Percentiles rank a stretch among this genome's conserved stretches.
Evolutionary conservation across 2,888 invertebrate species (phyloP).

Genomic region (Spicauda simplicius): DNA sequence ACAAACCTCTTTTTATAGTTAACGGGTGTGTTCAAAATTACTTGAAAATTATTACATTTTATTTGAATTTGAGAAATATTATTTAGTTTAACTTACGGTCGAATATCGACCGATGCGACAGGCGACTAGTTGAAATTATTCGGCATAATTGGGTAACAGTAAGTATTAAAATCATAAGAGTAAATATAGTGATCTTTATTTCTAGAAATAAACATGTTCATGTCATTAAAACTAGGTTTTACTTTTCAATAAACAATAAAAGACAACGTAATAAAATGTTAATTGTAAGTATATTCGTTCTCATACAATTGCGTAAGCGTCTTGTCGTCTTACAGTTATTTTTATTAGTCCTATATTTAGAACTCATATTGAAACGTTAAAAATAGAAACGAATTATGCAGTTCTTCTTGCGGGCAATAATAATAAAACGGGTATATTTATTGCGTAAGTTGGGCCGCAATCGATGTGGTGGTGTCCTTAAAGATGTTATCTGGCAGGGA

Average conservation of each 20-base stretch:
- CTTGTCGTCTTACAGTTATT: constrained; percentile 26
- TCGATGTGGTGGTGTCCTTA: constrained; percentile 39
- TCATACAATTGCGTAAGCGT: constrained; percentile 7
- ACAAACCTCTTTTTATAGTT: no score
- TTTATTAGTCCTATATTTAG: constrained; percentile 19
- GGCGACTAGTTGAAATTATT: constrained; percentile 36
- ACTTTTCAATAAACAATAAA: not conserved
- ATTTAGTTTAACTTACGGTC: no score
- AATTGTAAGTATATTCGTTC: not conserved
- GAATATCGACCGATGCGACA: no score
- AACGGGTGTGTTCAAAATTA: no score
- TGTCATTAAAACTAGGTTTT: no score
- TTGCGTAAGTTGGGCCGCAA: constrained; percentile 43
- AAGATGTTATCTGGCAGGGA: constrained; percentile 44
- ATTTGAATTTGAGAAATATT: no score
- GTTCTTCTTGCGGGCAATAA: constrained; percentile 36
- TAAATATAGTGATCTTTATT: constrained; percentile 34
- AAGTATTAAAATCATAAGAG: not conserved
- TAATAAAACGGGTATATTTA: constrained; percentile 42
- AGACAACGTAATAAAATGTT: not conserved
- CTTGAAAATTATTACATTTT: no score
- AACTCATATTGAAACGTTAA: constrained; percentile 24
- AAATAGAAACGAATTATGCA: constrained; percentile 31
- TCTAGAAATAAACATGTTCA: not conserved
- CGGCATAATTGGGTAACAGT: constrained; percentile 26